Conservation (phyloP, 2,797 vertebrate species). For the Poeciliopsis presidionis region DNA sequence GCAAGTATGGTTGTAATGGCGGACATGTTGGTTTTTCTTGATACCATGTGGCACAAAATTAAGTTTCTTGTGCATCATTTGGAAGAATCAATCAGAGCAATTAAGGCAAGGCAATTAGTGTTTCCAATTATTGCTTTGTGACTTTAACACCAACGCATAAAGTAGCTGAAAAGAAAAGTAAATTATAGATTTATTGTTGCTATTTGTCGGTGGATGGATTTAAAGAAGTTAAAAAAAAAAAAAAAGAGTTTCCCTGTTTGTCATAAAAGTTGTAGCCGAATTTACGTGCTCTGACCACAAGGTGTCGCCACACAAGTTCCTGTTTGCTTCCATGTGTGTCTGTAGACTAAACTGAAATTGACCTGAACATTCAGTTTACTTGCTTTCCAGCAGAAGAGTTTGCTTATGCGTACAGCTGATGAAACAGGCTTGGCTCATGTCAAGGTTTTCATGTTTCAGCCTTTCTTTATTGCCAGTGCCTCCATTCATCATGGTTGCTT, state of each 20-base stretch:
- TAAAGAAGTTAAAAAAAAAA: background rate
- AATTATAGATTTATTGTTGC: background rate
- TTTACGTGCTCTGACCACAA: conserved; percentile 28
- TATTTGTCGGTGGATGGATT: background rate
- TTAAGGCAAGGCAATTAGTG: conserved; percentile 33
- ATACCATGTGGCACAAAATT: background rate
- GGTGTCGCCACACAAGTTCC: conserved; percentile 44
- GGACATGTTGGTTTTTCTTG: background rate
- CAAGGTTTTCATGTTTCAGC: background rate
- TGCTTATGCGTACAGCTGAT: conserved; percentile 3
- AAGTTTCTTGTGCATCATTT: background rate
- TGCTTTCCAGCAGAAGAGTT: conserved; percentile 11
- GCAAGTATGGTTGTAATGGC: background rate
- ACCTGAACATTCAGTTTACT: conserved; percentile 44
- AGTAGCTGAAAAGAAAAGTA: background rate
- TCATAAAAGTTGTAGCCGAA: background rate
- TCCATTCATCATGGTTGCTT: background rate
- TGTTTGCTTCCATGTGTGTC: conserved; percentile 30
- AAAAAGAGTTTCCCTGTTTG: background rate
- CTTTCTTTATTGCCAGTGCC: background rate
- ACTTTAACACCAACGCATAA: background rate
- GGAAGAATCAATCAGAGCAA: conserved; percentile 48
- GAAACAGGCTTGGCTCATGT: conserved; percentile 2
- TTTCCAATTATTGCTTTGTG: conserved; percentile 15
- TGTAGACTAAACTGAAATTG: conserved; percentile 54